A percentile compares a stretch with the other conserved stretches of the same genome.
phyloP scores from a whole-genome alignment of 2,888 invertebrate genomes.

The Gymnoscelis rufifasciata region DNA sequence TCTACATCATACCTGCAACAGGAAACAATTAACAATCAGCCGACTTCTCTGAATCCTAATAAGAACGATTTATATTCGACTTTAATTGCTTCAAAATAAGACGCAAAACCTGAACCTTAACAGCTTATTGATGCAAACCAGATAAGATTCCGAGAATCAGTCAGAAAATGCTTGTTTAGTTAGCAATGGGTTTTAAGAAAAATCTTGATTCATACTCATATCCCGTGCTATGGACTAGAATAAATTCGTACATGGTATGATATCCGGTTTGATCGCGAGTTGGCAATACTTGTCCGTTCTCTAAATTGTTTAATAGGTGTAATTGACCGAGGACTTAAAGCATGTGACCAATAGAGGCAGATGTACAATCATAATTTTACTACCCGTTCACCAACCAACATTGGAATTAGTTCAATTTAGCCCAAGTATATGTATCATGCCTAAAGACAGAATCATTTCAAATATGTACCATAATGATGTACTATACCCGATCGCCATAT shows the following conservation, averaged over 20 bases:
- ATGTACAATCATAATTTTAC: constrained; percentile 45
- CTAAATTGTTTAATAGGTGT: constrained; percentile 36
- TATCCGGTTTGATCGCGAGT: constrained; percentile 9
- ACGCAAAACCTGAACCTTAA: constrained; percentile 16
- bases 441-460: too few relatives aligned
- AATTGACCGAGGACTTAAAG: constrained; percentile 44
- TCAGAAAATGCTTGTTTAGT: constrained; percentile 1
- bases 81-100: constrained; percentile 9
- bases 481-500: too few relatives aligned
- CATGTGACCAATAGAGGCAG: constrained; percentile 42
- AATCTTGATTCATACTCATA: constrained; percentile 13
- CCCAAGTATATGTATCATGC: constrained; percentile 46
- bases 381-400: constrained; percentile 46
- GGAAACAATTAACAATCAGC: constrained; percentile 5
- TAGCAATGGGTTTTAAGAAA: constrained; percentile 11
- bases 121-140: constrained; percentile 19
- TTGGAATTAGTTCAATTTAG: constrained; percentile 63
- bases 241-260: constrained; percentile 8
- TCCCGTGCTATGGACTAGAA: constrained; percentile 5
- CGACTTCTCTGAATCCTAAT: constrained; percentile 1
- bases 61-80: constrained; percentile 6
- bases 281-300: constrained; percentile 6
- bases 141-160: constrained; percentile 18
- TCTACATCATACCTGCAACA: neutral
- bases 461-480: too few relatives aligned